Base-by-base conservation (phyloP, 2,888 invertebrate genomes). In the Crematogaster levior region DNA sequence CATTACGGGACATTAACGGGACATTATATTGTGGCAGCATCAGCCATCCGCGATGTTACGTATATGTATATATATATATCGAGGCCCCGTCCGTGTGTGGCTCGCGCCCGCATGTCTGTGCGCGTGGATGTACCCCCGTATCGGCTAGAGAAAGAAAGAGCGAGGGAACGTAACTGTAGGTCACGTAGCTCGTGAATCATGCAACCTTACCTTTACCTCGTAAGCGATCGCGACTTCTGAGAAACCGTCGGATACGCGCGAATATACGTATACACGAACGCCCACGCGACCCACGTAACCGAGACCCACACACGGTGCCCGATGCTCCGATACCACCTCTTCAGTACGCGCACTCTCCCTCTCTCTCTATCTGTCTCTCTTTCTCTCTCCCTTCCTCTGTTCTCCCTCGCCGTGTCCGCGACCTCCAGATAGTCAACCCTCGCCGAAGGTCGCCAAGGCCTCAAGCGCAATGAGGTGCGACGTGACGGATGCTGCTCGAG, bases 161-260 rank as follows among this genome's bases (percentile, higher is more conserved):
- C 68, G 74, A 58, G 81, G 77, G 65, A 37, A 40, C 10, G 43
- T 65, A 56, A 56, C 82, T 53, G 75, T 79, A 82, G 84, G 85
- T 88, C 84, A 83, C 61, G 68, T 84, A 70, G 77, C 80, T 56
- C 85, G 82, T 92, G 92, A 92, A 91, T 92, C 92, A 92, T 86
- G 79, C 77, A 77, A 70, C 89, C 89, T 86, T 87, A 86, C 86
- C 88, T 86, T 86, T 90, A 87, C 88, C 85, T 53, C 68, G 87
- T 86, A 89, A 82, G 74, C 83, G 88, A 88, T 88, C 89, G 79
- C 80, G 75, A 74, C 74, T 92, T 92, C 92, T 84, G 85, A 82
- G 92, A 92, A 89, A 89, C 15, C 43, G 56, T 56, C 72, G 73
- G 68, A 77, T n/a, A 27, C 81, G 58, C 58, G 65, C 51, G 58